phyloP scores from a whole-genome alignment of 2,113 vertebrate genomes.

The zebrafish (Danio rerio) region DNA sequence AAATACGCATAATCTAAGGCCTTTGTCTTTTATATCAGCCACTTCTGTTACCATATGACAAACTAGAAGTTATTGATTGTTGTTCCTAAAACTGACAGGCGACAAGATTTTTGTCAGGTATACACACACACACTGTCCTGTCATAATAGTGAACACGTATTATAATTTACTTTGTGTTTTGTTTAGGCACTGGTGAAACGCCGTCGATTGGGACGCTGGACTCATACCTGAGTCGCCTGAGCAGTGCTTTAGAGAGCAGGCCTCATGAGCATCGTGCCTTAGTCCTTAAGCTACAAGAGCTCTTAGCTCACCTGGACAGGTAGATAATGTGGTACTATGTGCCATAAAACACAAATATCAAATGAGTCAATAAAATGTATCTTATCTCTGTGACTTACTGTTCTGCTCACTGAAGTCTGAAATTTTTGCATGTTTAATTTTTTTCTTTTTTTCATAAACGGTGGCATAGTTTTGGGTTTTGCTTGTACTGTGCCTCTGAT shows the following conservation, averaged over 20 bases:
- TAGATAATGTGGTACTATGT: conserved; percentile 59
- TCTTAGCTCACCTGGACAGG: conserved; percentile 93
- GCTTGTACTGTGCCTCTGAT: not conserved
- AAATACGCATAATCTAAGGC: no score
- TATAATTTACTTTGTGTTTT: not conserved
- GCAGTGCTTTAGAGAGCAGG: conserved; percentile 87
- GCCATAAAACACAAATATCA: no score
- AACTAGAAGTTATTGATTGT: no score
- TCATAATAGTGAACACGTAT: no score
- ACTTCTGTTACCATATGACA: no score
- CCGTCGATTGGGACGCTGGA: conserved; percentile 91
- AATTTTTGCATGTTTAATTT: no score
- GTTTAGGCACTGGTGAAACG: conserved; percentile 89
- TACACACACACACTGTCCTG: no score
- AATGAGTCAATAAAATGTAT: no score
- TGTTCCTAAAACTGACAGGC: no score
- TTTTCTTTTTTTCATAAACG: not conserved
- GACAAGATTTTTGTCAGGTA: no score
- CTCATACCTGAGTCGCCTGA: conserved; percentile 93
- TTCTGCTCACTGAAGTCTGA: not conserved
- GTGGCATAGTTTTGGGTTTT: not conserved
- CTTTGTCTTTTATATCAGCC: no score
- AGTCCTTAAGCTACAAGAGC: conserved; percentile 88
- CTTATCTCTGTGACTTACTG: no score
- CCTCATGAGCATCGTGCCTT: conserved; percentile 89